Percentiles rank a stretch among this genome's conserved stretches.
phyloP scores from a whole-genome alignment of 2,888 invertebrate species.

The Enoplolaimus lenunculus region DNA sequence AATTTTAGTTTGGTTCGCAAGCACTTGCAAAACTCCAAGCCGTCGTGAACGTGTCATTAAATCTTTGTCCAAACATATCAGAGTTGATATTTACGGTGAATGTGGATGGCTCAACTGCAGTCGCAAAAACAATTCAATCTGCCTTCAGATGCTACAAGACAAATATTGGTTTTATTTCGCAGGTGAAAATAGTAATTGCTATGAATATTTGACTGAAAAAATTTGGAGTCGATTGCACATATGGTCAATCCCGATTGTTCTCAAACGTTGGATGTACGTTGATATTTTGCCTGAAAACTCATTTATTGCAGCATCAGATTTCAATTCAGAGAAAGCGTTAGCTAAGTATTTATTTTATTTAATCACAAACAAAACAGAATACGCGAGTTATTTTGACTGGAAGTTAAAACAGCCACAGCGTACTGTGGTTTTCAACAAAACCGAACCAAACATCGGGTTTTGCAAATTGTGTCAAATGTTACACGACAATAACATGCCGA shows the following conservation, averaged over 20 bases:
- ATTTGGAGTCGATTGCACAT: neutral
- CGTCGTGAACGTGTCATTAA: neutral
- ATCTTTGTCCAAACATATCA: neutral
- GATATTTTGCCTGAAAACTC: neutral
- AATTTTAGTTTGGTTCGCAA: neutral
- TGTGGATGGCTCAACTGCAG: neutral
- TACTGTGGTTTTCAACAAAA: no score
- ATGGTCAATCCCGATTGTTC: neutral
- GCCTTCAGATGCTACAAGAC: neutral
- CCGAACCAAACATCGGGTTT: no score
- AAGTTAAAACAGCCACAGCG: no score
- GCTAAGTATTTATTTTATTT: neutral
- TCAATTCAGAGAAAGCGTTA: neutral
- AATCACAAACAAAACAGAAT: neutral
- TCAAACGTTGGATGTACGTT: neutral
- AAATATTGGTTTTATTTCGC: neutral
- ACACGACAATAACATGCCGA: no score
- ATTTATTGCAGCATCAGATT: neutral
- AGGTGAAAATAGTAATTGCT: neutral
- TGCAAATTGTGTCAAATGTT: no score
- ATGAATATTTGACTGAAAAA: neutral
- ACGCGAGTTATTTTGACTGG: no score
- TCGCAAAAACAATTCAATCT: neutral
- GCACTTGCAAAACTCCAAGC: neutral
- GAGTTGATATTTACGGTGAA: neutral